A percentile compares a stretch with the other conserved stretches of the same genome.
These are phyloP conservation scores for Rhombomys opimus DNA, from an alignment of 2,113 vertebrate species.

Conservation along the genomic window DNA sequence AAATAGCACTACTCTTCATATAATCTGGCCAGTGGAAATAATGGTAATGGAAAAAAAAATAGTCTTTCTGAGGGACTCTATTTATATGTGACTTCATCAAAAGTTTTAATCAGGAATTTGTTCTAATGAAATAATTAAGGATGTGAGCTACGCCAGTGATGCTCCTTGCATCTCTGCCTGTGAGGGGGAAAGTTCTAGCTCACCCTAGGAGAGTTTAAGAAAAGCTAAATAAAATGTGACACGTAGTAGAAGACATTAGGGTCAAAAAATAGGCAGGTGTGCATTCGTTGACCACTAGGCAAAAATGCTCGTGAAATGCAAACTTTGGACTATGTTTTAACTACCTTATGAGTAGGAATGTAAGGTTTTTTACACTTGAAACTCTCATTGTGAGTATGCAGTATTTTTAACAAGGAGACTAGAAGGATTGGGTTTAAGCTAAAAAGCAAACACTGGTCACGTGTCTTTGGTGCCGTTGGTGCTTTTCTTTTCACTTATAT, in stretches of 20 bases:
- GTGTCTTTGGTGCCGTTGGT: background rate
- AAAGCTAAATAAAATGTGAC: background rate
- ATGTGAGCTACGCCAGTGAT: background rate
- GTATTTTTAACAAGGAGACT: background rate
- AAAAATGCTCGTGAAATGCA: background rate
- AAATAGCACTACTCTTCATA: background rate
- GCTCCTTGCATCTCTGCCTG: background rate
- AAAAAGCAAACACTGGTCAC: background rate
- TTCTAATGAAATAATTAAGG: conserved; percentile 1
- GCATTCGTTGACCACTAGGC: background rate
- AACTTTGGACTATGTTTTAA: background rate
- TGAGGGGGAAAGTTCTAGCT: background rate
- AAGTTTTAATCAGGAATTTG: background rate
- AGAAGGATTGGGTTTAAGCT: background rate
- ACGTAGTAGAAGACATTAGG: background rate
- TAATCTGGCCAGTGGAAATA: background rate
- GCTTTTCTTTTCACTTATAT: too few species aligned
- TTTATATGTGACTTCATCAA: background rate
- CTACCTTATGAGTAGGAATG: background rate
- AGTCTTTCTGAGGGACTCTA: background rate
- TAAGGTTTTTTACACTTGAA: background rate
- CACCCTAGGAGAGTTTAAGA: background rate
- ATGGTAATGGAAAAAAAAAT: background rate
- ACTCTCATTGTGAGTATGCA: background rate
- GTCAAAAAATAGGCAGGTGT: background rate